Base-by-base conservation (phyloP, 2,113 vertebrate species). In the Onychorhynchus coronatus region DNA sequence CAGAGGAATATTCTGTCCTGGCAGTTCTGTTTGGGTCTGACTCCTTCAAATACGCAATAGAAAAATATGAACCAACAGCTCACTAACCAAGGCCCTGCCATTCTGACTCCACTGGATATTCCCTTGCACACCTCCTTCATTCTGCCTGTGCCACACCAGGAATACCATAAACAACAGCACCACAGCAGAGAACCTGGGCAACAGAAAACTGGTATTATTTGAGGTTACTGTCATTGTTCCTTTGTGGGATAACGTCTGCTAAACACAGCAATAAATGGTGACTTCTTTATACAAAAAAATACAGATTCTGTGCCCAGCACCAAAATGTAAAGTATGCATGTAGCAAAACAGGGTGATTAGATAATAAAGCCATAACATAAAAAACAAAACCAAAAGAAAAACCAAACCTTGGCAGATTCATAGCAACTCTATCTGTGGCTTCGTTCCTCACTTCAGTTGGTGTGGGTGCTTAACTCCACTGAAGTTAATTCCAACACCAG, bases 11-110 rank as follows among this genome's bases (percentile, higher is more conserved):
- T 42, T 8, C 1, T 68, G 71, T 85, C 53, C 81, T 89, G 68
- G 81, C 41, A 33, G 37, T 76, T 87, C 94, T 85, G 82, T 83
- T 89, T 91, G 77, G 27, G 67, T 65, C 47, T 91, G 37, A 78
- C 85, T 90, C 96, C 77, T 93, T 89, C 49, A 77, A 70, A 95
- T 79, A 88, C 30, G n/a, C 74, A 68, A 50, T 50, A 89, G 78
- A 35, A 39, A 94, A 97, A 87, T 68, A 80, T 31, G 33, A 88
- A 84, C 65, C 86, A 92, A 72, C 30, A 79, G 55, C 37, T 86
- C 19, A 18, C 67, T 80, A 50, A 23, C 5, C 63, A 12, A 11
- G 56, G 66, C 2, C 2, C 53, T 88, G 58, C 53, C 11, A 3
- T 62, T 56, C 66, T 39, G 22, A 39, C 62, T 41, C 14, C 27